A percentile compares a stretch with the other conserved stretches of the same genome.
phyloP scores from a whole-genome alignment of 2,113 vertebrate genomes.

The Hippoglossus stenolepis region DNA sequence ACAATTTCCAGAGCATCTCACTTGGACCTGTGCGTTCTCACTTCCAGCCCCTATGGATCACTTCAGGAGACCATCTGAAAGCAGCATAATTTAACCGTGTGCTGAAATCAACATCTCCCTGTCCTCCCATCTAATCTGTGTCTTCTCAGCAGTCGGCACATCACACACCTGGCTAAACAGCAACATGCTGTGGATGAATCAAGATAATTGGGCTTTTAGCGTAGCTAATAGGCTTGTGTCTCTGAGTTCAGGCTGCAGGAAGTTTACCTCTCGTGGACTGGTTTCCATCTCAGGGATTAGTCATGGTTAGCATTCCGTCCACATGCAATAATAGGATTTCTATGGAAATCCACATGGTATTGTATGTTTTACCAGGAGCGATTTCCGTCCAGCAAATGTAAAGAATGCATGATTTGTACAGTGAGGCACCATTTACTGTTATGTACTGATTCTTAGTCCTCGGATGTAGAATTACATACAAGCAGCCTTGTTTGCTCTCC shows the following conservation, averaged over 20 bases:
- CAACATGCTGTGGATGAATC: constrained; percentile 67
- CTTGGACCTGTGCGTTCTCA: too few species aligned
- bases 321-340: neutral
- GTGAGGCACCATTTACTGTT: neutral
- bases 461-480: constrained; percentile 30
- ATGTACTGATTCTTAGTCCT: neutral
- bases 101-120: constrained; percentile 39
- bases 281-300: constrained; percentile 32
- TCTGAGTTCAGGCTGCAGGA: constrained; percentile 15
- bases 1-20: constrained; percentile 4
- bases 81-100: constrained; percentile 26
- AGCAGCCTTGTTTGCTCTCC: constrained; percentile 51
- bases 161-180: constrained; percentile 75
- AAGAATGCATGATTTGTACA: neutral
- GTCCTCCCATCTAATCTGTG: constrained; percentile 32
- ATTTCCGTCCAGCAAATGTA: constrained; percentile 1
- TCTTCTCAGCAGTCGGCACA: constrained; percentile 64
- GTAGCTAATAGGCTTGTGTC: constrained; percentile 55
- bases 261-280: constrained; percentile 24
- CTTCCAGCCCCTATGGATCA: too few species aligned
- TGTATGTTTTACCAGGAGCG: neutral
- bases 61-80: too few species aligned
- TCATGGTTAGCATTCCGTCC: neutral
- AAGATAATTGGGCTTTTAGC: constrained; percentile 76
- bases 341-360: neutral